A percentile compares a stretch with the other conserved stretches of the same genome.
Evolutionary conservation across 2,797 vertebrate genomes (phyloP).

Genomic region (Glossophaga mutica): DNA sequence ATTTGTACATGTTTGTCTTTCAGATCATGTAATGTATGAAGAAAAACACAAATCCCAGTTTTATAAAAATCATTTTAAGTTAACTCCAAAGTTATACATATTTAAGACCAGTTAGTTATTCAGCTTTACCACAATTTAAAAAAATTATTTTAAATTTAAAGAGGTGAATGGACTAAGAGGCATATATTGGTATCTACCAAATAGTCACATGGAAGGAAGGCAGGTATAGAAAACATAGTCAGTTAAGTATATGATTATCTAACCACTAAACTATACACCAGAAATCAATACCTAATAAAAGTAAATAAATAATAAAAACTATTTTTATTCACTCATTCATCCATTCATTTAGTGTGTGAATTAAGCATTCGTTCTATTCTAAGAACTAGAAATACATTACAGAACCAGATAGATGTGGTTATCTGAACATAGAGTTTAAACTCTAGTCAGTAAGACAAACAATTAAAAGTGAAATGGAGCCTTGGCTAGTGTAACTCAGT

Average conservation of each 20-base stretch:
- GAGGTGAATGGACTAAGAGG: not conserved
- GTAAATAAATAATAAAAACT: not conserved
- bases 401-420: not conserved
- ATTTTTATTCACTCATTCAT: not conserved
- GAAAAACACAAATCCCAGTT: not conserved
- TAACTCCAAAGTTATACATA: not conserved
- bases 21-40: not conserved
- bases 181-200: not conserved
- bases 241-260: not conserved
- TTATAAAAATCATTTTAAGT: constrained; percentile 19
- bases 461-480: not conserved
- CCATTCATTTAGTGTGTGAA: not conserved
- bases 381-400: not conserved
- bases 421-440: not conserved
- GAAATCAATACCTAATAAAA: not conserved
- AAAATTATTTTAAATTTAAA: not conserved
- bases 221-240: not conserved
- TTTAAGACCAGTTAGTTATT: not conserved
- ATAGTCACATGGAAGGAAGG: not conserved
- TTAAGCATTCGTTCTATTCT: not conserved
- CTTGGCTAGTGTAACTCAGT: too few species aligned
- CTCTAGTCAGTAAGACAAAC: not conserved
- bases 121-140: not conserved
- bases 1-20: not conserved
- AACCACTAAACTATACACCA: not conserved